Evolutionary conservation across 1,140 invertebrate genomes (phyloP), one percentile per base, ranked within the genome.

Genomic region (Streblospio benedicti): DNA sequence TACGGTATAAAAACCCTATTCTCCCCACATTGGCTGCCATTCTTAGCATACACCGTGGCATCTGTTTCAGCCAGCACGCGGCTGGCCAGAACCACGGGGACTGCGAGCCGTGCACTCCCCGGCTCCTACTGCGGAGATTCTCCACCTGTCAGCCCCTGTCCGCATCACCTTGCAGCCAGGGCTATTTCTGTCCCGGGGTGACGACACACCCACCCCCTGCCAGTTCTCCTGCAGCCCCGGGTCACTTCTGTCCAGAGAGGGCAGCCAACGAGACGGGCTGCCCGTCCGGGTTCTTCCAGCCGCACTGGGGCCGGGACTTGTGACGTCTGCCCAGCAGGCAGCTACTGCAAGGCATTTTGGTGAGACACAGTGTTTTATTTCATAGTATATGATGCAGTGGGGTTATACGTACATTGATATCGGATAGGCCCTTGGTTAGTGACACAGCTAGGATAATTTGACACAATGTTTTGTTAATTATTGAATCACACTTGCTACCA

Each of bases 271-370:
- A 74, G 60, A 74, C 70, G 16, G 70, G 70, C 2, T 76, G 74
- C 62, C 72, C 72, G 31, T 72, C 73, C 5, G 73, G 73, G n/a
- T 63, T 71, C 27, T 76, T 71, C 60, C 74, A 76, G 33, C 72
- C 74, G 53, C 62, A 71, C 31, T 67, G 55, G 32, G 71, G 63
- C 6, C 67, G 74, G 52, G 1, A 31, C 56, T 4, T 76, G 74
- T 63, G 74, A 74, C 62, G 45, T 55, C 2, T 76, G 74, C 62
- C 72, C 74, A 1, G 63, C 68, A 12, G 69, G 72, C 27, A 73
- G 63, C 32, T 76, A 71, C 65, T 76, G 74, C 47, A 67, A 70
- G 59, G 71, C 71, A 28, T 67, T 73, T 59, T 71, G 72, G 72
- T 54, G 64, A 67, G 25, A 27, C n/a, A n/a, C n/a, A n/a, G n/a